These are phyloP conservation scores for Danio choprae DNA, from an alignment of 2,797 vertebrate species.

Conservation along the genomic window DNA sequence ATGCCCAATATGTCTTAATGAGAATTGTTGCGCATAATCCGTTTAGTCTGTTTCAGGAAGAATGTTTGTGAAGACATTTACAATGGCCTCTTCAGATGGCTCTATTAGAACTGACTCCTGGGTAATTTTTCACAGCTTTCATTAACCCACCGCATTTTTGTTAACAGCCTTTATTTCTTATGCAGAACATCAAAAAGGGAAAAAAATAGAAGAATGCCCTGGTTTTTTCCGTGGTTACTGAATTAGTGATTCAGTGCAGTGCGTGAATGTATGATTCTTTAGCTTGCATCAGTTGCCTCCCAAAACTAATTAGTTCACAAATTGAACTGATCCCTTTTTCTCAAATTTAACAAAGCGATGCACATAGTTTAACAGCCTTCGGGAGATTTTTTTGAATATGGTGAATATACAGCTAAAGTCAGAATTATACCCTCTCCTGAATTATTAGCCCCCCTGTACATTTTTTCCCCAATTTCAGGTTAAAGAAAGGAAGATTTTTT, in stretches of 20 bases:
- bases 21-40: constrained; percentile 15
- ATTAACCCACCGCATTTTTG: neutral
- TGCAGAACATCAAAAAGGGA: neutral
- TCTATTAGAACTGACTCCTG: constrained; percentile 29
- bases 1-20: constrained; percentile 26
- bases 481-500: too few species aligned
- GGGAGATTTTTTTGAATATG: neutral
- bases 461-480: too few species aligned
- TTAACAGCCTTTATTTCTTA: neutral
- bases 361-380: neutral
- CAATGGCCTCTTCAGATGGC: constrained; percentile 29
- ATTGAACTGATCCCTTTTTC: too few species aligned
- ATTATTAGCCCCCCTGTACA: too few species aligned
- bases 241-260: neutral
- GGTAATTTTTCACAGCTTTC: constrained; percentile 22
- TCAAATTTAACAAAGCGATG: too few species aligned
- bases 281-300: neutral
- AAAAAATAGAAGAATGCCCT: neutral
- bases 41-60: constrained; percentile 20
- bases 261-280: neutral
- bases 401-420: too few species aligned
- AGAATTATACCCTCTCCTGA: too few species aligned
- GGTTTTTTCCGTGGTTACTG: neutral
- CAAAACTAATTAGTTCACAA: neutral
- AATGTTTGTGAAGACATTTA: constrained; percentile 35